These are phyloP conservation scores for Parascotia fuliginaria DNA, from an alignment of 2,888 invertebrate species.

Conservation along the genomic window DNA sequence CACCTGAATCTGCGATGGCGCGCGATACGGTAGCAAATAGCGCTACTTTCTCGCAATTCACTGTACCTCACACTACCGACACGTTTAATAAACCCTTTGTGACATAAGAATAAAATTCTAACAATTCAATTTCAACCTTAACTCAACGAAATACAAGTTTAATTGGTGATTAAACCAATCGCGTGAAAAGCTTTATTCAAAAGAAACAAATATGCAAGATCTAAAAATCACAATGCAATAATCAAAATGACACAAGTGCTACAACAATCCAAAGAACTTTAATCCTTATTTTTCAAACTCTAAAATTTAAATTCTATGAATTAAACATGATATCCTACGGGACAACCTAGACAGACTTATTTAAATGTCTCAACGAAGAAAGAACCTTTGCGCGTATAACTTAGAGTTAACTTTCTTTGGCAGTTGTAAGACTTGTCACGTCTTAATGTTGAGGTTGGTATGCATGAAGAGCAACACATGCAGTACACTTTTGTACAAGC, in stretches of 20 bases:
- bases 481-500: slow-evolving; percentile 76
- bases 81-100: slow-evolving; percentile 32
- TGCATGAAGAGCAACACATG: slow-evolving; percentile 77
- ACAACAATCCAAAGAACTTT: slow-evolving; percentile 29
- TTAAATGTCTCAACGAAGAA: slow-evolving; percentile 47
- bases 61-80: slow-evolving; percentile 78
- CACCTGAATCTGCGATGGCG: slow-evolving; percentile 73
- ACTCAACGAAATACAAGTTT: slow-evolving; percentile 4
- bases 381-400: slow-evolving; percentile 41
- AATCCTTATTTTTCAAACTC: slow-evolving; percentile 22
- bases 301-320: slow-evolving; percentile 44
- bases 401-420: slow-evolving; percentile 62
- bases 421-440: slow-evolving; percentile 47
- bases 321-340: slow-evolving; percentile 36
- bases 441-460: slow-evolving; percentile 65
- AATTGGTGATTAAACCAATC: neutral
- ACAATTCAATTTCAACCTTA: slow-evolving; percentile 45
- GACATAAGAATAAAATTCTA: slow-evolving; percentile 29
- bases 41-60: slow-evolving; percentile 81
- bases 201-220: slow-evolving; percentile 57
- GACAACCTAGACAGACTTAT: slow-evolving; percentile 54
- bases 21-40: slow-evolving; percentile 85
- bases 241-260: slow-evolving; percentile 52
- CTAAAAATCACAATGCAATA: slow-evolving; percentile 60
- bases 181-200: slow-evolving; percentile 44